Conservation (phyloP, 2,113 vertebrate genomes). For the Archocentrus centrarchus region DNA sequence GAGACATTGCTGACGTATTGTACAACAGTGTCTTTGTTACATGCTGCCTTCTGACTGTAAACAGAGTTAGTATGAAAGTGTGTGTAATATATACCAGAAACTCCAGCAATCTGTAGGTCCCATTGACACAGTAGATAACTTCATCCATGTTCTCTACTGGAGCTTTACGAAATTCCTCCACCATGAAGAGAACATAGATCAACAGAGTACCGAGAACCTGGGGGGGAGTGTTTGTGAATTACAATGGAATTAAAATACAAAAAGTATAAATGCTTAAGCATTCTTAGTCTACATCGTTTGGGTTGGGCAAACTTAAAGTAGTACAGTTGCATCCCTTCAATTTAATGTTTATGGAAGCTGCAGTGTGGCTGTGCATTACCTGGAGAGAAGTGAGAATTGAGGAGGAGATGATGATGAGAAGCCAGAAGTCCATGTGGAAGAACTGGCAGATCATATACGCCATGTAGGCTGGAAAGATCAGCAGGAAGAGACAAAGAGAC, state of each 20-base stretch:
- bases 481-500: slow-evolving; percentile 92
- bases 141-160: slow-evolving; percentile 99
- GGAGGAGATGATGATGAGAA: slow-evolving; percentile 98
- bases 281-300: fast-evolving
- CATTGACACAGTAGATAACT: slow-evolving; percentile 96
- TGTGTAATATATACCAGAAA: slow-evolving; percentile 81
- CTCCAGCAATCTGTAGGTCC: slow-evolving; percentile 94
- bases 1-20: fast-evolving
- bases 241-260: background rate
- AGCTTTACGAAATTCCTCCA: slow-evolving; percentile 96
- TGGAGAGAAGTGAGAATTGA: slow-evolving; percentile 97
- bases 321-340: background rate
- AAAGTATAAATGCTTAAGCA: background rate
- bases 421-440: slow-evolving; percentile 99
- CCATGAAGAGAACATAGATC: slow-evolving; percentile 97
- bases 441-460: slow-evolving; percentile 99
- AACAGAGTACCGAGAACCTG: slow-evolving; percentile 97
- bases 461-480: slow-evolving; percentile 97
- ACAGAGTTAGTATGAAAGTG: background rate
- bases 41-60: background rate
- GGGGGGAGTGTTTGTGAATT: background rate
- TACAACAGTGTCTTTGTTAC: fast-evolving
- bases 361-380: slow-evolving; percentile 75
- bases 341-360: background rate
- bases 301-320: background rate